These are phyloP conservation scores for Rhabdomys pumilio DNA, from an alignment of 2,797 vertebrate species.

Conservation along the genomic window DNA sequence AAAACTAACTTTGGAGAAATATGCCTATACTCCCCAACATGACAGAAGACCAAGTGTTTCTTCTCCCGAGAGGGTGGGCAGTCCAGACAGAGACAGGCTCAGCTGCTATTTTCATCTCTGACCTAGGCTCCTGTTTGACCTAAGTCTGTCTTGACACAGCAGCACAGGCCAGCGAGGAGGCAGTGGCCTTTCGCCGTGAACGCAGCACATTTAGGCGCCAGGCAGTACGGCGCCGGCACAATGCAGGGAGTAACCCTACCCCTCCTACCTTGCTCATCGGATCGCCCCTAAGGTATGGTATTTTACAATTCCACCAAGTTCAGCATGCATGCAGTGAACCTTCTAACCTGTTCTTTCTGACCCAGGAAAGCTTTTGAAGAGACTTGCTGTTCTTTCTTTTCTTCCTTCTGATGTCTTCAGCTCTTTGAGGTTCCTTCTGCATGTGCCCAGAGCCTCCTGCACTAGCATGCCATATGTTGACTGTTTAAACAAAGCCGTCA, in stretches of 20 bases:
- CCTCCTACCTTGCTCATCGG: constrained; percentile 99
- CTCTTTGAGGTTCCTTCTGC: constrained; percentile 87
- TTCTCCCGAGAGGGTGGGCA: constrained; percentile 85
- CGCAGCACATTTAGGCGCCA: constrained; percentile 99
- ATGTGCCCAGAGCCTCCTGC: constrained; percentile 88
- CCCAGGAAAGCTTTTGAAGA: constrained; percentile 82
- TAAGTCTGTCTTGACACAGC: constrained; percentile 93
- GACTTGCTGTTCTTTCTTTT: constrained; percentile 74
- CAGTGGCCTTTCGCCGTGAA: constrained; percentile 97
- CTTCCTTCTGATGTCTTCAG: constrained; percentile 73
- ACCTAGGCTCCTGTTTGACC: constrained; percentile 90
- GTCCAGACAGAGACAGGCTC: constrained; percentile 84
- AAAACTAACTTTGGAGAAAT: constrained; percentile 42
- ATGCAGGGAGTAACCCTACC: constrained; percentile 99
- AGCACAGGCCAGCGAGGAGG: constrained; percentile 97
- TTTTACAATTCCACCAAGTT: constrained; percentile 90
- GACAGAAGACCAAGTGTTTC: constrained; percentile 16
- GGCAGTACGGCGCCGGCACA: constrained; percentile 99
- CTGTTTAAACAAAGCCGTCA: constrained; percentile 79
- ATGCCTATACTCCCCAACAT: background rate
- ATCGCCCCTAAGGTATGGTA: constrained; percentile 98
- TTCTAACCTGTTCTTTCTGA: constrained; percentile 75
- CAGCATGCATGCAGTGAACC: constrained; percentile 89
- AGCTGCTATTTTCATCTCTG: constrained; percentile 88
- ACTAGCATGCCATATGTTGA: constrained; percentile 88